Conservation (phyloP, 1,140 invertebrate genomes). For the Halotydeus destructor region DNA sequence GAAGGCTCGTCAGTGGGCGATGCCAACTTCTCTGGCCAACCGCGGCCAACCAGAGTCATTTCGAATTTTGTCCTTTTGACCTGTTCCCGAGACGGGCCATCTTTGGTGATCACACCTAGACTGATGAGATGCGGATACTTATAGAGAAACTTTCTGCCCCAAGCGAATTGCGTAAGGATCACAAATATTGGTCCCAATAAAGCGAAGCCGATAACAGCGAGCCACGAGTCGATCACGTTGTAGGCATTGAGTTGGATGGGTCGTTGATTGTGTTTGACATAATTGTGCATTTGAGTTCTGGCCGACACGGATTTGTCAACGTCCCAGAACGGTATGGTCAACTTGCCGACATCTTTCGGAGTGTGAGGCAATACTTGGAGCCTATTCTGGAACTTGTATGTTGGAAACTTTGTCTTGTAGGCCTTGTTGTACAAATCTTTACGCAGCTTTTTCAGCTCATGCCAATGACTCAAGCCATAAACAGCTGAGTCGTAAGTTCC, state of each 20-base stretch:
- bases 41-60: conserved; percentile 45
- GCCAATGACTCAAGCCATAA: conserved; percentile 38
- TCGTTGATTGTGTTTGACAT: neutral
- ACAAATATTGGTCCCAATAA: conserved; percentile 35
- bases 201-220: neutral
- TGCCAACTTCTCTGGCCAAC: conserved; percentile 42
- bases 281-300: conserved; percentile 2
- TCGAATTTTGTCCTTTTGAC: conserved; percentile 38
- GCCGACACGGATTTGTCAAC: neutral
- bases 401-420: conserved; percentile 27
- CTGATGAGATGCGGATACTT: conserved; percentile 52
- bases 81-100: conserved; percentile 38
- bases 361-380: neutral
- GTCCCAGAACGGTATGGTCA: conserved; percentile 3
- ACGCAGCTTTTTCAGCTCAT: conserved; percentile 30
- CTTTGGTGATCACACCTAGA: conserved; percentile 31
- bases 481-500: conserved; percentile 64
- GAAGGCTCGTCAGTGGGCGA: conserved; percentile 36
- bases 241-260: conserved; percentile 7
- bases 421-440: conserved; percentile 7
- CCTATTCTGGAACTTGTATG: conserved; percentile 6
- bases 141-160: conserved; percentile 38
- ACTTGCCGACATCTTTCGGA: neutral
- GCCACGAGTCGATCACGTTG: neutral
- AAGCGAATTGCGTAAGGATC: conserved; percentile 37